phyloP scores from a whole-genome alignment of 1,140 invertebrate species.

The Solen grandis region DNA sequence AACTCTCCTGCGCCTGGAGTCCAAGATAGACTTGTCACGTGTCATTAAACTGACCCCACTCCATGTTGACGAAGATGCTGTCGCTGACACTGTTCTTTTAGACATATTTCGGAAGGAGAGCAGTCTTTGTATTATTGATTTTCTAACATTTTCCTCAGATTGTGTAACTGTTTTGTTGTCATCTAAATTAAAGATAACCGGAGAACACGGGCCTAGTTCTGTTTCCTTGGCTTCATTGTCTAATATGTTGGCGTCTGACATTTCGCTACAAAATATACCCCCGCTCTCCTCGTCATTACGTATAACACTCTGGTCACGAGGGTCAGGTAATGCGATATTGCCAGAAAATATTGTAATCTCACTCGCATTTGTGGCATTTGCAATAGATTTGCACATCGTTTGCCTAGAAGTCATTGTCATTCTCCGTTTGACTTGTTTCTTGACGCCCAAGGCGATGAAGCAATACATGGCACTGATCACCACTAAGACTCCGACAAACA shows the following conservation, averaged over 20 bases:
- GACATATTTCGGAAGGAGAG: not conserved
- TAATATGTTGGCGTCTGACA: too few species aligned
- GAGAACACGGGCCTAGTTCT: too few species aligned
- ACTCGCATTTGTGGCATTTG: not conserved
- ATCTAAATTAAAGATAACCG: too few species aligned
- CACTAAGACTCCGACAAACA: slow-evolving; percentile 14
- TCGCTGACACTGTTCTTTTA: not conserved
- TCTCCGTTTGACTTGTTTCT: slow-evolving; percentile 7
- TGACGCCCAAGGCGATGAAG: slow-evolving; percentile 7
- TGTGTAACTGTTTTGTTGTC: too few species aligned
- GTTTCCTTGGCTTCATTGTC: too few species aligned
- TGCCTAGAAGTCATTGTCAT: not conserved
- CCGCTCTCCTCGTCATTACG: not conserved
- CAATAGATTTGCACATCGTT: not conserved
- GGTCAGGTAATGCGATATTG: too few species aligned
- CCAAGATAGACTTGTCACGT: not conserved
- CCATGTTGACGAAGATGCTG: not conserved
- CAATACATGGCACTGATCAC: slow-evolving; percentile 25
- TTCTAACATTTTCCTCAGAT: slow-evolving; percentile 23
- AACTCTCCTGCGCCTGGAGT: slow-evolving; percentile 4
- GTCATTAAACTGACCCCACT: not conserved
- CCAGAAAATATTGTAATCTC: slow-evolving; percentile 24
- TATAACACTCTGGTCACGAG: too few species aligned
- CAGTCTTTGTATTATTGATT: not conserved
- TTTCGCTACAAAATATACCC: too few species aligned